phyloP scores from a whole-genome alignment of 2,113 vertebrate genomes.

The Candoia aspera region DNA sequence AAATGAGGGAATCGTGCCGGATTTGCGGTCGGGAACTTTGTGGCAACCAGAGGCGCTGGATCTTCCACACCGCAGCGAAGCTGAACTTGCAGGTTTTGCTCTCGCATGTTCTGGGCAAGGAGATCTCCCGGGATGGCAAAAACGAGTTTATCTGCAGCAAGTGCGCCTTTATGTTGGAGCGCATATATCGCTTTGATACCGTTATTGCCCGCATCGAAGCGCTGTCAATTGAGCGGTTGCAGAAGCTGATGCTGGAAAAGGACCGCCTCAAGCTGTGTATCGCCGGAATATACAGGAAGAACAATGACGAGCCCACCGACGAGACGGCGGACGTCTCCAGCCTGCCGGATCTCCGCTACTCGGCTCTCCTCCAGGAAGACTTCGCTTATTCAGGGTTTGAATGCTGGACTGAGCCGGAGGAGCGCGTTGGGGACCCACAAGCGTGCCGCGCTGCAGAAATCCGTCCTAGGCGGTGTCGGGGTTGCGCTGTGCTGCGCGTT shows the following conservation, averaged over 20 bases:
- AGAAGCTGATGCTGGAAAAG: slow-evolving; percentile 90
- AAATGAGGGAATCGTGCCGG: slow-evolving; percentile 89
- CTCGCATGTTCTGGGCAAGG: slow-evolving; percentile 87
- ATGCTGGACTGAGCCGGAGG: slow-evolving; percentile 87
- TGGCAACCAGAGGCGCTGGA: slow-evolving; percentile 96
- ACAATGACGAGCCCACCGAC: slow-evolving; percentile 74
- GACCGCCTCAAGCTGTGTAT: slow-evolving; percentile 90
- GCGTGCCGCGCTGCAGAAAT: slow-evolving; percentile 74
- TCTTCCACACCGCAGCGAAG: slow-evolving; percentile 91
- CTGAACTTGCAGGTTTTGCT: slow-evolving; percentile 93
- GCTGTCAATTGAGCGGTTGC: slow-evolving; percentile 91
- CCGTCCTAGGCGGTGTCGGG: slow-evolving; percentile 82
- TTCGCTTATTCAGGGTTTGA: slow-evolving; percentile 88
- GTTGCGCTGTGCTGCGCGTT: slow-evolving; percentile 84
- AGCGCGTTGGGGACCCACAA: slow-evolving; percentile 74
- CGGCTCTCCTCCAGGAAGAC: slow-evolving; percentile 87
- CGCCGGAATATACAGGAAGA: slow-evolving; percentile 83
- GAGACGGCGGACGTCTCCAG: slow-evolving; percentile 76
- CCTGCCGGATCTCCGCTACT: slow-evolving; percentile 78
- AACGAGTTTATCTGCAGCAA: slow-evolving; percentile 97
- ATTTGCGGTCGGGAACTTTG: slow-evolving; percentile 93
- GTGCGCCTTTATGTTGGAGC: slow-evolving; percentile 95
- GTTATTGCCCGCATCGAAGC: slow-evolving; percentile 95
- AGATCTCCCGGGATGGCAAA: slow-evolving; percentile 86
- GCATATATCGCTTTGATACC: slow-evolving; percentile 94